These are phyloP conservation scores for Siniperca scherzeri DNA, from an alignment of 2,797 vertebrate genomes.

Conservation along the genomic window DNA sequence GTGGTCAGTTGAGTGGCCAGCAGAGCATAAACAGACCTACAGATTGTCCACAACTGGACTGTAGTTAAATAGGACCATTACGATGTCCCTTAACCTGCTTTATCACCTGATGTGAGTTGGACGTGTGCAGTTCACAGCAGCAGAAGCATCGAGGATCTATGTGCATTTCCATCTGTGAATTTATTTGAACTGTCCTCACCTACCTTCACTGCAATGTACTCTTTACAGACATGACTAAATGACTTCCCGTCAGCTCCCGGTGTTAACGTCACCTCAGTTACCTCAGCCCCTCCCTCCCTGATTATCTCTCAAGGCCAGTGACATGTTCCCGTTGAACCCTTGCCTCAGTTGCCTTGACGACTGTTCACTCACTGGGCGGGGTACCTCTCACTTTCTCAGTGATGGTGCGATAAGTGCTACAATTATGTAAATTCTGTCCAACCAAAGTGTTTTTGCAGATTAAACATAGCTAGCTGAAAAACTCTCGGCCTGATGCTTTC, in stretches of 20 bases:
- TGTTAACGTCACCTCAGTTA: slow-evolving; percentile 33
- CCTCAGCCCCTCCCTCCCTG: slow-evolving; percentile 49
- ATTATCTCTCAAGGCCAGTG: slow-evolving; percentile 76
- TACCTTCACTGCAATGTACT: slow-evolving; percentile 20
- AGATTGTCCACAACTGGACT: slow-evolving; percentile 51
- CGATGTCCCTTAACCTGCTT: slow-evolving; percentile 21
- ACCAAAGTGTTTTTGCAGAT: slow-evolving; percentile 80
- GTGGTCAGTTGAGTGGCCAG: slow-evolving; percentile 68
- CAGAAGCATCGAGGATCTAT: not conserved
- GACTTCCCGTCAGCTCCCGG: slow-evolving; percentile 31
- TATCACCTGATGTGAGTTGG: slow-evolving; percentile 25
- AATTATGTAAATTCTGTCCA: slow-evolving; percentile 87
- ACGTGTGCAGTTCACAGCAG: slow-evolving; percentile 12
- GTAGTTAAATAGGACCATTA: slow-evolving; percentile 58
- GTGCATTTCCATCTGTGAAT: not conserved
- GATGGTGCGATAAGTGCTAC: slow-evolving; percentile 85
- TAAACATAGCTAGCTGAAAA: slow-evolving; percentile 62
- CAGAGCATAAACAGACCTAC: slow-evolving; percentile 55
- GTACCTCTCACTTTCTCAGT: slow-evolving; percentile 72
- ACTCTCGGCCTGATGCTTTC: slow-evolving; percentile 38
- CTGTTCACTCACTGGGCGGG: slow-evolving; percentile 70
- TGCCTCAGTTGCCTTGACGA: slow-evolving; percentile 84
- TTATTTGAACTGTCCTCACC: slow-evolving; percentile 2
- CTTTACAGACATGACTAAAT: slow-evolving; percentile 3
- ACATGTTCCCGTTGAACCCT: slow-evolving; percentile 78